Conservation (phyloP, 1,140 invertebrate genomes). For the Idris sp. region DNA sequence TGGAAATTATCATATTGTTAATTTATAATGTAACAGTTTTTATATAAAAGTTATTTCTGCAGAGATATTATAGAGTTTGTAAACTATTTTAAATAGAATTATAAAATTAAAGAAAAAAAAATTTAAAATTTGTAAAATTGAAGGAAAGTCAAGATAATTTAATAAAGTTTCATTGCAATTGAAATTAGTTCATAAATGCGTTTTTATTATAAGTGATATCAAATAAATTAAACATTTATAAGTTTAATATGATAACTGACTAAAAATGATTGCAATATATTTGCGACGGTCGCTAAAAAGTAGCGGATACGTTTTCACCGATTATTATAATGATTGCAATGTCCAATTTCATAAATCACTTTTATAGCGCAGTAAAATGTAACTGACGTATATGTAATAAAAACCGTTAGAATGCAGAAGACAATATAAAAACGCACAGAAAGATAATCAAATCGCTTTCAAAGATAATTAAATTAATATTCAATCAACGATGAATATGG, state of each 20-base stretch:
- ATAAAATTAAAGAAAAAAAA: too few relatives aligned
- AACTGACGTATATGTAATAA: conserved; percentile 12
- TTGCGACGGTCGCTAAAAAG: conserved; percentile 13
- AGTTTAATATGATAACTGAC: not conserved
- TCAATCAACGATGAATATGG: conserved; percentile 9
- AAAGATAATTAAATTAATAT: conserved; percentile 4
- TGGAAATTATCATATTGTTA: too few relatives aligned
- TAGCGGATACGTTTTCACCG: not conserved
- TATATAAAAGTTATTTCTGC: too few relatives aligned
- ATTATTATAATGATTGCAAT: conserved; percentile 7
- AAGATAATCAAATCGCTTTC: conserved; percentile 10
- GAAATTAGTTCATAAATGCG: too few relatives aligned
- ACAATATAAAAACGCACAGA: conserved; percentile 1
- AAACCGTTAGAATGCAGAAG: conserved; percentile 7
- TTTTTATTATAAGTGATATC: too few relatives aligned
- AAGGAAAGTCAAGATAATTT: too few relatives aligned
- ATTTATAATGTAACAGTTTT: too few relatives aligned
- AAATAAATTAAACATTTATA: too few relatives aligned
- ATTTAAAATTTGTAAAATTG: too few relatives aligned
- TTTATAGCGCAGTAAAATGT: conserved; percentile 14
- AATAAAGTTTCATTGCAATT: too few relatives aligned
- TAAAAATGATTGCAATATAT: not conserved
- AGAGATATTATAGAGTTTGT: too few relatives aligned
- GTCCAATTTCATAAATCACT: conserved; percentile 17
- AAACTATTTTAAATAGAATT: too few relatives aligned